Evolutionary conservation across 2,888 invertebrate species (phyloP).

Genomic region (Adineta ricciae): DNA sequence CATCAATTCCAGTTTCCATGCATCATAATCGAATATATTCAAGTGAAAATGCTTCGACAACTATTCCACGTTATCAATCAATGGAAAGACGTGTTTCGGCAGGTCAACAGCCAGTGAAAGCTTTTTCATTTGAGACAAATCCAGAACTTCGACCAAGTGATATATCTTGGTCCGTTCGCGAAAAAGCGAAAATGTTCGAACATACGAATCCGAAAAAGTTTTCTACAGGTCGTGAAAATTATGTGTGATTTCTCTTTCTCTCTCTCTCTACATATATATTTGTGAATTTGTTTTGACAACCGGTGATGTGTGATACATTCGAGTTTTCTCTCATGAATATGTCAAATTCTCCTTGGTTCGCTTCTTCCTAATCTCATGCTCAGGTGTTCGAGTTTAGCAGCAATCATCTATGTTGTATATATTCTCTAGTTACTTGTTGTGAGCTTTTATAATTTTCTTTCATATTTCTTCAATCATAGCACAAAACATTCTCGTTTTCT

Average conservation of each 20-base stretch:
- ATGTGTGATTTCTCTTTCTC: not conserved
- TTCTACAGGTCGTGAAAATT: constrained; percentile 16
- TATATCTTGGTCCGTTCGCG: not conserved
- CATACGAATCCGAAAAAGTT: not conserved
- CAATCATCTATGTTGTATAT: not conserved
- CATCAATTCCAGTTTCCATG: not conserved
- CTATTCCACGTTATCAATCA: constrained; percentile 17
- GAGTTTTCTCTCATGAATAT: not conserved
- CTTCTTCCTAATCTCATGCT: not conserved
- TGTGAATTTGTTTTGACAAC: not conserved
- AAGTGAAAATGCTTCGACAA: not conserved
- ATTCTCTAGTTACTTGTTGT: not conserved
- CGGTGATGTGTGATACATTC: constrained; percentile 2
- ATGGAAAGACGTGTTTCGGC: not conserved
- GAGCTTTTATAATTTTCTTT: not conserved
- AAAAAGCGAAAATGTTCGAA: constrained; percentile 19
- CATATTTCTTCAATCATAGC: not conserved
- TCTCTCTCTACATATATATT: not conserved
- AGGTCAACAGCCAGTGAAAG: not conserved
- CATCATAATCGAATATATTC: not conserved
- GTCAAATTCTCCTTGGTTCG: not conserved
- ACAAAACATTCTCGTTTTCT: not conserved
- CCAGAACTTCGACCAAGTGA: not conserved
- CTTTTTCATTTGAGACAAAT: not conserved
- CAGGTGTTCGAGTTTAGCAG: constrained; percentile 1